phyloP scores from a whole-genome alignment of 2,888 invertebrate species.

The Ditylenchus weischeri region DNA sequence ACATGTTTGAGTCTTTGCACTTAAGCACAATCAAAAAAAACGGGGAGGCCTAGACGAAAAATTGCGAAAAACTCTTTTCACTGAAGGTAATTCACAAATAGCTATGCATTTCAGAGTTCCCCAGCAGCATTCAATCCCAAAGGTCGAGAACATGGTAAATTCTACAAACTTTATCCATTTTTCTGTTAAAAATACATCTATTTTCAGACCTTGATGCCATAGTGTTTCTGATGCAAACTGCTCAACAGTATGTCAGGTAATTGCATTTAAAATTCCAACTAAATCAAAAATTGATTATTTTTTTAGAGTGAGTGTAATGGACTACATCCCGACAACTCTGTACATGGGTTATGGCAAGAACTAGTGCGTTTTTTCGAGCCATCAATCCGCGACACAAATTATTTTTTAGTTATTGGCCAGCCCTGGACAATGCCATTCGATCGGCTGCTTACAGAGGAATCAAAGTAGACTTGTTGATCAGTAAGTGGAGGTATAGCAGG shows the following conservation, averaged over 20 bases:
- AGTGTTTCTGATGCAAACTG: conserved; percentile 34
- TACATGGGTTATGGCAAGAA: conserved; percentile 64
- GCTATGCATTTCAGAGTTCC: conserved; percentile 34
- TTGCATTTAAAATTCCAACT: too few species aligned
- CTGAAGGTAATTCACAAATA: too few species aligned
- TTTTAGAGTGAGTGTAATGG: conserved; percentile 79
- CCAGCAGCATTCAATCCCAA: conserved; percentile 50
- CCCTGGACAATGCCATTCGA: conserved; percentile 83
- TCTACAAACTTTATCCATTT: too few species aligned
- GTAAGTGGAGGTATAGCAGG: conserved; percentile 71
- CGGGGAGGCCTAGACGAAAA: too few species aligned
- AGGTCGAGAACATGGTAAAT: conserved; percentile 47
- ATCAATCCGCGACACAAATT: conserved; percentile 63
- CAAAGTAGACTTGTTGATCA: conserved; percentile 72
- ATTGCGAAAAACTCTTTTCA: too few species aligned
- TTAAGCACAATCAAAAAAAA: too few species aligned
- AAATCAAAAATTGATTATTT: too few species aligned
- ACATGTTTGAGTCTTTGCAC: too few species aligned
- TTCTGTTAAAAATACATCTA: too few species aligned
- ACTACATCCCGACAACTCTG: conserved; percentile 79
- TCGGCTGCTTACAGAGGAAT: conserved; percentile 76
- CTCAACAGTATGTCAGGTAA: conserved; percentile 27
- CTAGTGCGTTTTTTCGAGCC: conserved; percentile 57
- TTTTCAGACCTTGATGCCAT: conserved; percentile 43
- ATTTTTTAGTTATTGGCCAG: conserved; percentile 73